These are phyloP conservation scores for Pseudolaguvia tuberculata DNA, from an alignment of 2,113 vertebrate species.

Conservation along the genomic window DNA sequence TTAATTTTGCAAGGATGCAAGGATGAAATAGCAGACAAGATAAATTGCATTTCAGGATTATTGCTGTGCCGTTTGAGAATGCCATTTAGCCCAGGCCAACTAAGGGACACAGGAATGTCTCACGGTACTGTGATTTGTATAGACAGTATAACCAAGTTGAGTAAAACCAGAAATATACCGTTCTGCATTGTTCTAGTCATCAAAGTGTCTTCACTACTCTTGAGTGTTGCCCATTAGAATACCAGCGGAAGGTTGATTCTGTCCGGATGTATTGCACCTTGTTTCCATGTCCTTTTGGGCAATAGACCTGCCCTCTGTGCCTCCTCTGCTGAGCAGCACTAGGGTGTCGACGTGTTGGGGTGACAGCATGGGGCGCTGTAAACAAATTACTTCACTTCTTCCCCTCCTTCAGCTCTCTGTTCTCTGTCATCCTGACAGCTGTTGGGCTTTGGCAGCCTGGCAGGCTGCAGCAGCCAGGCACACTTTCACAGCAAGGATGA, in stretches of 20 bases:
- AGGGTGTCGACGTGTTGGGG: constrained; percentile 4
- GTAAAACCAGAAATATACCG: constrained; percentile 3
- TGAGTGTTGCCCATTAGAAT: neutral
- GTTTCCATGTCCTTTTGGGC: constrained; percentile 16
- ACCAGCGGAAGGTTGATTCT: constrained; percentile 9
- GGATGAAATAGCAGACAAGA: constrained; percentile 32
- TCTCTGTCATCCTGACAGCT: constrained; percentile 47
- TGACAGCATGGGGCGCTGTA: constrained; percentile 29
- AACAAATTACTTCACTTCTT: constrained; percentile 33
- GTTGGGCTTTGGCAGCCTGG: constrained; percentile 33
- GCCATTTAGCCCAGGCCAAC: constrained; percentile 8
- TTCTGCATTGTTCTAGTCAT: neutral
- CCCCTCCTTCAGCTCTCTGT: constrained; percentile 16
- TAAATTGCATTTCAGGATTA: constrained; percentile 30
- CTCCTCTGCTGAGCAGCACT: constrained; percentile 1
- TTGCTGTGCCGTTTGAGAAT: constrained; percentile 4
- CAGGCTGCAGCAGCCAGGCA: constrained; percentile 11
- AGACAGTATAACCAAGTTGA: constrained; percentile 7
- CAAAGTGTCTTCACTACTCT: constrained; percentile 10
- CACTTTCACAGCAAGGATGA: constrained; percentile 39
- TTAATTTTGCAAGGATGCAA: constrained; percentile 4
- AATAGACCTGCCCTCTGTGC: constrained; percentile 22
- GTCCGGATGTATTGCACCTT: constrained; percentile 14
- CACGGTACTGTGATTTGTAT: neutral
- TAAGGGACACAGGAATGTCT: constrained; percentile 23